Percentiles rank a stretch among this genome's conserved stretches.
Evolutionary conservation across 2,888 invertebrate species (phyloP).

Genomic region (Linnaemya tessellans): DNA sequence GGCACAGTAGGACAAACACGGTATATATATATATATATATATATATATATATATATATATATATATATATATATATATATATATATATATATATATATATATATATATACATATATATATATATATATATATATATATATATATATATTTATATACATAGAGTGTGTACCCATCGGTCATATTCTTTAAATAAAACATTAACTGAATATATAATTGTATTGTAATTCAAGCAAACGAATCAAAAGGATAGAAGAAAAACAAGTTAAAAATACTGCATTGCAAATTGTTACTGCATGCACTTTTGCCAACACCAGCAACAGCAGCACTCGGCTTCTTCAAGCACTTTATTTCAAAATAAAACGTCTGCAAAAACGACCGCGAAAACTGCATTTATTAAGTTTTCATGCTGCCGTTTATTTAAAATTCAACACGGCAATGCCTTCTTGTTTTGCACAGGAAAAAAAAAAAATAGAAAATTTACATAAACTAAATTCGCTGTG

Average conservation of each 20-base stretch:
- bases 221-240: slow-evolving; percentile 56
- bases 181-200: slow-evolving; percentile 35
- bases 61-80: too few species aligned
- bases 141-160: background rate
- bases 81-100: too few species aligned
- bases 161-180: too few species aligned
- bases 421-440: slow-evolving; percentile 53
- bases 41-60: too few species aligned
- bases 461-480: background rate
- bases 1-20: too few species aligned
- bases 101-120: too few species aligned
- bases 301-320: slow-evolving; percentile 21
- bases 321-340: slow-evolving; percentile 10
- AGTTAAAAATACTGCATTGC: slow-evolving; percentile 60
- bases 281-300: slow-evolving; percentile 61
- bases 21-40: background rate
- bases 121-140: background rate
- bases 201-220: slow-evolving; percentile 63
- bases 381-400: slow-evolving; percentile 52
- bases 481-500: background rate
- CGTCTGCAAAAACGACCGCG: slow-evolving; percentile 43
- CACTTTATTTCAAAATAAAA: slow-evolving; percentile 1
- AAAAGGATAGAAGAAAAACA: slow-evolving; percentile 7
- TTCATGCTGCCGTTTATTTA: slow-evolving; percentile 34
- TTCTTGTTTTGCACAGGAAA: slow-evolving; percentile 16